These are phyloP conservation scores for Drosophila meridionalis DNA, from an alignment of 2,888 invertebrate species.

Conservation along the genomic window DNA sequence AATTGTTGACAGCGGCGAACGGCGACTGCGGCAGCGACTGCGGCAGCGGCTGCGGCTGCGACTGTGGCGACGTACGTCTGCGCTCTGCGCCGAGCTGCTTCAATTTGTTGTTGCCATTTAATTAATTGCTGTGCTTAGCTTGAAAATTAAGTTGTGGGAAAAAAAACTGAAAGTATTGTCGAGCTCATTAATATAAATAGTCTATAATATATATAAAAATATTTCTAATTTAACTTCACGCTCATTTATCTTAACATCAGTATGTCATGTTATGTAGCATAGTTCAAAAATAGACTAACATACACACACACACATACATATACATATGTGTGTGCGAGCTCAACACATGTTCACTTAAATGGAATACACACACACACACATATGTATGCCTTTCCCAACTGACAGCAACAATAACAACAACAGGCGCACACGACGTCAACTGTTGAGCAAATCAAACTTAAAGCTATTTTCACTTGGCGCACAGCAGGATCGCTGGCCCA, in stretches of 20 bases:
- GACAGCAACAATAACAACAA: constrained; percentile 22
- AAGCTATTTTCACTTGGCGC: constrained; percentile 58
- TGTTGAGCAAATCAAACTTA: constrained; percentile 42
- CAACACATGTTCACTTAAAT: constrained; percentile 5
- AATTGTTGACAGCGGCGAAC: constrained; percentile 21
- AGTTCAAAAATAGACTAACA: constrained; percentile 34
- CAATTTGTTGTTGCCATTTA: constrained; percentile 15
- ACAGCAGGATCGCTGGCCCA: constrained; percentile 42
- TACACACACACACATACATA: neutral
- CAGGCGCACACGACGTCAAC: constrained; percentile 29
- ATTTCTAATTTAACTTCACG: neutral
- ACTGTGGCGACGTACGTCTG: constrained; percentile 8
- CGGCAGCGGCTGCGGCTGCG: neutral
- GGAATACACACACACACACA: neutral
- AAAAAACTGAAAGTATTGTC: neutral
- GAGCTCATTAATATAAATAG: neutral
- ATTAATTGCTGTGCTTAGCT: constrained; percentile 17
- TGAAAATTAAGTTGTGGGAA: constrained; percentile 32
- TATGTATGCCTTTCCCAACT: constrained; percentile 27
- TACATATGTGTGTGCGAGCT: neutral
- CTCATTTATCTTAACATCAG: constrained; percentile 16
- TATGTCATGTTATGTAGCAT: constrained; percentile 13
- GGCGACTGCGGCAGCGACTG: neutral
- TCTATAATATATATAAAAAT: neutral
- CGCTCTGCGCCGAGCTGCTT: constrained; percentile 17